Evolutionary conservation across 2,888 invertebrate genomes (phyloP), one percentile per base, ranked within the genome.

Genomic region (Trichacis sp.): DNA sequence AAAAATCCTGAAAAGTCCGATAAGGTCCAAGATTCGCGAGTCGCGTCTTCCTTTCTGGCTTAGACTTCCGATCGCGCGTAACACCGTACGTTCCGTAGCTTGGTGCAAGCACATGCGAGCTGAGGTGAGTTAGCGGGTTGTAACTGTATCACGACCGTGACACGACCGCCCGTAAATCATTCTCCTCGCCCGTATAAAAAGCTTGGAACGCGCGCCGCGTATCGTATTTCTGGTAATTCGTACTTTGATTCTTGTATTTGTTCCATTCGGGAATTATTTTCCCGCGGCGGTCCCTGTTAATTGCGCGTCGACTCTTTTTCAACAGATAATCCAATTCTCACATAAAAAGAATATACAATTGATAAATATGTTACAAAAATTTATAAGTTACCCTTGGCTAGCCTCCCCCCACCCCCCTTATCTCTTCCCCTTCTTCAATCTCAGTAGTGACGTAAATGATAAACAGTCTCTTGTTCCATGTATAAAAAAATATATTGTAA

Each of bases 141-240:
- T 82, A 80, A 83, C 81, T 79, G 77, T 78, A 82, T 82, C 79
- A 80, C 80, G 77, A 77, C 80, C 79, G 78, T 79, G 77, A 80
- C 79, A 79, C 76, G 78, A 79, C 71, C 75, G 71, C 70, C 77
- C 77, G 79, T 83, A 82, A 83, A 82, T 82, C 81, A 83, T 75
- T 75, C 71, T 66, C 66, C 67, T 67, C 43, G 52, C 55, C 45
- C 40, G 56, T 61, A 64, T 47, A 64, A 64, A 64, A 64, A 53
- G 52, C 14, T 55, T 55, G 19, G 40, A 46, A 51, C 60, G 57
- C 56, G 51, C 40, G 51, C 12, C 49, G 38, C 50, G 53, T 61
- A 58, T 58, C 54, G 36, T 50, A 40, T 60, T 65, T 53, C 60
- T 50, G 50, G 54, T 54, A 54, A 55, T 47, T 54, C 33, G 43